Evolutionary conservation across 2,888 invertebrate genomes (phyloP), one percentile per base, ranked within the genome.

Genomic region (Pachymerium ferrugineum): DNA sequence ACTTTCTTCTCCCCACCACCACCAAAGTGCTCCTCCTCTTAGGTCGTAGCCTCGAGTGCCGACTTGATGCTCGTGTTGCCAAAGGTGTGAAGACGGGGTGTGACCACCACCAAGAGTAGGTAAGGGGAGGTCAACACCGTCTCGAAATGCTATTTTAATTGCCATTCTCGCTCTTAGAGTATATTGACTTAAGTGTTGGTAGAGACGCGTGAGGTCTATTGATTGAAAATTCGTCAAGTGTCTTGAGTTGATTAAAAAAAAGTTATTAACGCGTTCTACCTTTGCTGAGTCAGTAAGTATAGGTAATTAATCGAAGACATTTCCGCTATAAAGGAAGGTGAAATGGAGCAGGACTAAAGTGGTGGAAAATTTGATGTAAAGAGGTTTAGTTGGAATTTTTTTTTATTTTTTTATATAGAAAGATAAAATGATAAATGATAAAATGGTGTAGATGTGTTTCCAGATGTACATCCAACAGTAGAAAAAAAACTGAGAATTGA

Each of bases 31-130:
- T 22, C 62, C 62, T 62, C 62, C 62, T 62, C 28, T 25, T n/a
- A 62, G 62, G 62, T 62, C 62, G 62, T 62, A 62, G 62, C 62
- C 62, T 62, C 62, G 62, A 62, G 62, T 28, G 62, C 62, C 62
- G 62, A 62, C 62, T 28, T 28, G 62, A 62, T 62, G 62, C 62
- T 62, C 62, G 62, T 62, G 62, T 62, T 62, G 62, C 62, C 62
- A 62, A 62, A 62, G 62, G 62, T 62, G 62, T 62, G 62, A 62
- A 62, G 62, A 28, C 14, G 62, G 62, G 62, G 62, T 62, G 62
- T 62, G 62, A 62, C 62, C 62, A 62, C 62, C 62, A n/a, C 62
- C 62, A 62, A 25, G 62, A 62, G 62, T 28, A 62, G 62, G 62
- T 62, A 28, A 62, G 62, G 62, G 62, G 62, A 62, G 62, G 62